Conservation (phyloP, 1,140 invertebrate genomes). For the Arctopsyche grandis region DNA sequence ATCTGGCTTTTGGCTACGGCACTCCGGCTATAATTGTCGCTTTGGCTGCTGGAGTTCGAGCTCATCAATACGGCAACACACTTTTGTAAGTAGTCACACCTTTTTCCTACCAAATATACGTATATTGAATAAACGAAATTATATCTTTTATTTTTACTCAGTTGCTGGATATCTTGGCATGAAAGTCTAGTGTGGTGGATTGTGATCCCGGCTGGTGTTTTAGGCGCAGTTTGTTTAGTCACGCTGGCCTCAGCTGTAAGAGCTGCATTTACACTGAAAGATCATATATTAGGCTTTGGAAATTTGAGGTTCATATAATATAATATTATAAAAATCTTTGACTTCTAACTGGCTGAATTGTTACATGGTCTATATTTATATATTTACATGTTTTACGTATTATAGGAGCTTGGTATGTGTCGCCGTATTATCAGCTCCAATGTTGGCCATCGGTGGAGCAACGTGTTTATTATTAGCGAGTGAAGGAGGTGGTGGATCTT, state of each 20-base stretch:
- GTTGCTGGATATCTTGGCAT: slow-evolving; percentile 95
- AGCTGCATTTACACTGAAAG: slow-evolving; percentile 90
- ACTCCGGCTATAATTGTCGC: slow-evolving; percentile 92
- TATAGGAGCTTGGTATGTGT: slow-evolving; percentile 79
- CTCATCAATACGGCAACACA: slow-evolving; percentile 95
- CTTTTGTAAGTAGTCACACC: slow-evolving; percentile 81
- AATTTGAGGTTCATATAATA: slow-evolving; percentile 75
- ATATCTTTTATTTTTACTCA: slow-evolving; percentile 61
- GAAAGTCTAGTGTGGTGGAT: slow-evolving; percentile 92
- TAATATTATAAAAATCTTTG: no score
- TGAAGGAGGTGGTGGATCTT: slow-evolving; percentile 79
- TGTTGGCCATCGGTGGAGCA: slow-evolving; percentile 80
- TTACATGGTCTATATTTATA: not conserved
- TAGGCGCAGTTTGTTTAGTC: slow-evolving; percentile 81
- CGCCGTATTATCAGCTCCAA: slow-evolving; percentile 77
- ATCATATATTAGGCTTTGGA: slow-evolving; percentile 90
- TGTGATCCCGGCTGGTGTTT: slow-evolving; percentile 83
- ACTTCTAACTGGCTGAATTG: no score
- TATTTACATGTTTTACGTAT: slow-evolving; percentile 49
- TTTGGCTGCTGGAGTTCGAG: slow-evolving; percentile 89
- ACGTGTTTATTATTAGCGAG: slow-evolving; percentile 64
- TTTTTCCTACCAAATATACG: no score
- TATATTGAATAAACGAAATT: no score
- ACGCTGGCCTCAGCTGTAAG: slow-evolving; percentile 86
- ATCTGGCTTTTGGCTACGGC: slow-evolving; percentile 95